These are phyloP conservation scores for Pemphredon lugubris DNA, from an alignment of 2,888 invertebrate genomes.

Conservation along the genomic window DNA sequence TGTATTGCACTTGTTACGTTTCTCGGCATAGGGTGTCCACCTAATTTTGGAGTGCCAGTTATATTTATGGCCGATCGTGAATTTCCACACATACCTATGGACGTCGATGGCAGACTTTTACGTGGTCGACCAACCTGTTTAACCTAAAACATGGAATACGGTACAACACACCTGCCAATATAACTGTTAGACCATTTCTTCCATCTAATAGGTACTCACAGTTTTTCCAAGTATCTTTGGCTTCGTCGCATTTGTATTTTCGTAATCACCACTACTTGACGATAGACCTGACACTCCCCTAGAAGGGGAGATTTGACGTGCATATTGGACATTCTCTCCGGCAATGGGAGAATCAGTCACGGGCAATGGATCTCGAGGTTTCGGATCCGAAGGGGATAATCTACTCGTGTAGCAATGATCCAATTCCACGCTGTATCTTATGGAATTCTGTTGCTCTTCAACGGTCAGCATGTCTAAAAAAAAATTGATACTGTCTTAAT, in stretches of 20 bases:
- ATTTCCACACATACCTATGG: conserved; percentile 14
- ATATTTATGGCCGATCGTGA: conserved; percentile 27
- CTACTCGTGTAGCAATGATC: conserved; percentile 91
- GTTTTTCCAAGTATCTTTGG: conserved; percentile 47
- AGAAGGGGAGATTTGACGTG: conserved; percentile 40
- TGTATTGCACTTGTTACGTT: conserved; percentile 52
- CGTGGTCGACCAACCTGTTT: conserved; percentile 60
- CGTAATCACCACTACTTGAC: conserved; percentile 26
- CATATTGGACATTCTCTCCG: conserved; percentile 62
- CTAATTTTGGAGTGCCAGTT: conserved; percentile 48
- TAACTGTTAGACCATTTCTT: background rate
- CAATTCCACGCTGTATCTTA: conserved; percentile 83
- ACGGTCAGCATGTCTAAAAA: conserved; percentile 80
- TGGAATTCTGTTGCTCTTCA: conserved; percentile 84
- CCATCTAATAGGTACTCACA: conserved; percentile 27
- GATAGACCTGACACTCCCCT: conserved; percentile 22
- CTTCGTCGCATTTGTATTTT: conserved; percentile 48
- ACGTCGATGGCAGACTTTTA: conserved; percentile 32
- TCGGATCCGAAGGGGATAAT: conserved; percentile 83
- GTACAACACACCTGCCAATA: background rate
- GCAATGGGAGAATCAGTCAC: conserved; percentile 69
- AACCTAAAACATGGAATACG: conserved; percentile 27
- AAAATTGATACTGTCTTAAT: background rate
- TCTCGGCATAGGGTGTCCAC: conserved; percentile 45
- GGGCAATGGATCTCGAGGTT: conserved; percentile 78